phyloP scores from a whole-genome alignment of 1,140 invertebrate species.

The Diachasmimorpha longicaudata region DNA sequence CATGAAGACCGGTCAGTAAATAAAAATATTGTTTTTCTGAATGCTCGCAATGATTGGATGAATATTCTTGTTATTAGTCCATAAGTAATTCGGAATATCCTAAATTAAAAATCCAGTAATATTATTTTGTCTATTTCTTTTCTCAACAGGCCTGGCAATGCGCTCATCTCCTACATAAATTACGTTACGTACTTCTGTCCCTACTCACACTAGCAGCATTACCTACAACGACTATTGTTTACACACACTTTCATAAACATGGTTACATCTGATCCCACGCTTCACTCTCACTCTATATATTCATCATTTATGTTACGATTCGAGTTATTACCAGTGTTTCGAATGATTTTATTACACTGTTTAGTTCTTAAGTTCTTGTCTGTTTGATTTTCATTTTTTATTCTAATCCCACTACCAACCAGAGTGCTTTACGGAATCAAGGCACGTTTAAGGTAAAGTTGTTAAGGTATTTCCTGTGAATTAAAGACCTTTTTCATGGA shows the following conservation, averaged over 20 bases:
- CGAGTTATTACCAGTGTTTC: conserved; percentile 20
- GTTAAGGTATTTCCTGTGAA: not conserved
- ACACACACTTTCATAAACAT: conserved; percentile 44
- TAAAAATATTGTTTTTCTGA: no score
- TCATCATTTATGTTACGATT: conserved; percentile 29
- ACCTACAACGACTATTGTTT: conserved; percentile 41
- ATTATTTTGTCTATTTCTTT: conserved; percentile 39
- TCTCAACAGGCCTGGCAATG: conserved; percentile 59
- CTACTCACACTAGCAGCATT: conserved; percentile 42
- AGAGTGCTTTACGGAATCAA: conserved; percentile 8
- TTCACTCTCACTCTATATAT: conserved; percentile 35
- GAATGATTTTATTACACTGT: conserved; percentile 16
- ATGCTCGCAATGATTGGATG: no score
- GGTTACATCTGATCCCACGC: conserved; percentile 55
- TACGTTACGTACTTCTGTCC: conserved; percentile 52
- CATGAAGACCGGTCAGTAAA: no score
- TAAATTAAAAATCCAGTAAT: conserved; percentile 28
- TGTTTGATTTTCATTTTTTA: conserved; percentile 29
- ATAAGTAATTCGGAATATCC: conserved; percentile 24
- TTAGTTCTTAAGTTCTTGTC: conserved; percentile 19
- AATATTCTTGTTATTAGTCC: not conserved
- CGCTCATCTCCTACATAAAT: conserved; percentile 52
- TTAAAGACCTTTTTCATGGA: not conserved
- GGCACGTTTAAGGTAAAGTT: conserved; percentile 14
- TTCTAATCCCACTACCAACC: conserved; percentile 10